Evolutionary conservation across 2,888 invertebrate species (phyloP).

Genomic region (Plutella xylostella): DNA sequence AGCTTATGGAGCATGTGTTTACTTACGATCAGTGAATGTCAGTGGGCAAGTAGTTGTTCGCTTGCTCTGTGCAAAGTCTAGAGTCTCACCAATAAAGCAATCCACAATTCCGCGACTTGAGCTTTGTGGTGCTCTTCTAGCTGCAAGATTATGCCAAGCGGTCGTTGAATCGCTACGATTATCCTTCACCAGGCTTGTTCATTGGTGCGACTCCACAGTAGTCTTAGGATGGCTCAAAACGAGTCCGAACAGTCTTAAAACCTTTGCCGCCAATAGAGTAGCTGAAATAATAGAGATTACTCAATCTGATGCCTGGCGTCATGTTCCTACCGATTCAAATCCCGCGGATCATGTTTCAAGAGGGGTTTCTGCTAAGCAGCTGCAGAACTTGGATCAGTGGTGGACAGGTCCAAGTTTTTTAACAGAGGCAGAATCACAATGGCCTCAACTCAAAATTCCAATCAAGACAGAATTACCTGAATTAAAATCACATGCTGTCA

Average conservation of each 20-base stretch:
- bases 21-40: neutral
- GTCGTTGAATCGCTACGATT: neutral
- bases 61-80: constrained; percentile 5
- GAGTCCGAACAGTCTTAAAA: neutral
- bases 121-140: neutral
- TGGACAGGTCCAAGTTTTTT: neutral
- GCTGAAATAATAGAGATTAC: neutral
- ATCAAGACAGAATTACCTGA: too few species aligned
- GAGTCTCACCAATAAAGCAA: neutral
- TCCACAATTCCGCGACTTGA: neutral
- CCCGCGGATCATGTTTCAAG: neutral
- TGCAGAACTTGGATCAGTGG: neutral
- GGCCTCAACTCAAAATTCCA: too few species aligned
- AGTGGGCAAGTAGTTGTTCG: neutral
- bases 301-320: neutral
- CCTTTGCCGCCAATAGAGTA: neutral
- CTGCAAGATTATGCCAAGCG: neutral
- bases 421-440: neutral
- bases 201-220: neutral
- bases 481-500: too few species aligned
- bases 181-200: neutral
- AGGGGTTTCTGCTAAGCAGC: neutral
- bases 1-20: constrained; percentile 14
- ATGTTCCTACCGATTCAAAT: neutral
- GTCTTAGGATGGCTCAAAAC: neutral